Conservation (phyloP, 2,888 invertebrate genomes). For the Caenorhabditis angaria region DNA sequence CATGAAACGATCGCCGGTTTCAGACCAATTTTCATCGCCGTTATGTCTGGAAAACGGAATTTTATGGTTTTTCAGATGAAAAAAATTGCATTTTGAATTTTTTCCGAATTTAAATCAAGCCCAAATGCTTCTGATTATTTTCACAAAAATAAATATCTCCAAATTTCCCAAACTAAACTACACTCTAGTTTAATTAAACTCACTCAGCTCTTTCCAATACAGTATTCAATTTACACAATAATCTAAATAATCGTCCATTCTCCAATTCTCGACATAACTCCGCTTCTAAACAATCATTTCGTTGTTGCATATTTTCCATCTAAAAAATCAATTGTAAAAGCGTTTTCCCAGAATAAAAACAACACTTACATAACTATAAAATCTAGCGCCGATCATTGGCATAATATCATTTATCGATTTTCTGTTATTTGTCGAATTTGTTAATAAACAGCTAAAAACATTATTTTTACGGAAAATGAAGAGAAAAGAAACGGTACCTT, state of each 20-base stretch:
- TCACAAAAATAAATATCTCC: background rate
- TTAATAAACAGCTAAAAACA: constrained; percentile 20
- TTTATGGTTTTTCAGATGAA: background rate
- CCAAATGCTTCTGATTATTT: background rate
- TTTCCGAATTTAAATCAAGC: no score
- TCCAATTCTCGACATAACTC: constrained; percentile 92
- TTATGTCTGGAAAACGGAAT: constrained; percentile 79
- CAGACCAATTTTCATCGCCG: constrained; percentile 92
- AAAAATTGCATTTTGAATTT: background rate
- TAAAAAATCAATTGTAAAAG: constrained; percentile 8
- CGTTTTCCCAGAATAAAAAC: background rate
- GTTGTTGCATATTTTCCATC: constrained; percentile 74
- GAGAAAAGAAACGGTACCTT: constrained; percentile 79
- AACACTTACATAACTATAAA: constrained; percentile 82
- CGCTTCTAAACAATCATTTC: constrained; percentile 88
- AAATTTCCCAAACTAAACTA: no score
- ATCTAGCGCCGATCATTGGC: constrained; percentile 97
- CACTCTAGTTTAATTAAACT: constrained; percentile 68
- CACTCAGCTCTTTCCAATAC: constrained; percentile 95
- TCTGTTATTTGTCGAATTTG: constrained; percentile 49
- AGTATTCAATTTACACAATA: constrained; percentile 89
- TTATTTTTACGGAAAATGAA: constrained; percentile 12
- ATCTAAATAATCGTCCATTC: constrained; percentile 89
- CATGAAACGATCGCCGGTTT: constrained; percentile 97
- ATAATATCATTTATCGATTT: constrained; percentile 92